Base-by-base conservation (phyloP, 2,888 invertebrate species). In the Petrolisthes manimaculis region DNA sequence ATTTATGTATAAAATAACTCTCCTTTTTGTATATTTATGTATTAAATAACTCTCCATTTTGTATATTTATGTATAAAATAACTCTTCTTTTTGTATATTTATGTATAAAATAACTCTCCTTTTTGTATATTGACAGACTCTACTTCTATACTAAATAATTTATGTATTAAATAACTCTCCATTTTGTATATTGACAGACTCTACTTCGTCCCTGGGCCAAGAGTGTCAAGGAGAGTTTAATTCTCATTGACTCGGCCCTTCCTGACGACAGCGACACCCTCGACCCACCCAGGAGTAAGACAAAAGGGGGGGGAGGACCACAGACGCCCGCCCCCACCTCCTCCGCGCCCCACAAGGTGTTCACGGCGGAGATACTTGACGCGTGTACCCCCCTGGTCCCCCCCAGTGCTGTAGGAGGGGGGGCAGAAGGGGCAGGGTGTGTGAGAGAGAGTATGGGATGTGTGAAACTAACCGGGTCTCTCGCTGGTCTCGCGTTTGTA, bases 401-500 rank as follows among this genome's bases (percentile, higher is more conserved):
- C 5, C n/a, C n/a, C n/a, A n/a, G n/a, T n/a, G n/a, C n/a, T 37
- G 37, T 0, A 37, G 37, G 37, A 37, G 37, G 37, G 2, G 37
- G 37, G n/a, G n/a, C n/a, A n/a, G n/a, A n/a, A n/a, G n/a, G n/a
- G n/a, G 24, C 75, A 51, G 54, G 37, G n/a, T 80, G 84, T 56
- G 37, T 84, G 1, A 74, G 77, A 79, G 94, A 95, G 91, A 95
- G 95, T 92, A 95, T 94, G 92, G 95, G 95, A n/a, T 95, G 95
- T 91, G 95, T 96, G 93, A 94, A 95, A 92, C 94, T 96, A 90
- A 94, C 95, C 91, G 96, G 97, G n/a, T 95, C 95, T 82, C 94
- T 96, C 18, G 94, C 95, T 0, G 95, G 95, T 83, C 95, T 96
- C 92, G 95, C 97, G n/a, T 97, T 96, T 93, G 94, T 97, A 91